phyloP scores from a whole-genome alignment of 1,140 invertebrate genomes.

The Magallana ariakensis region DNA sequence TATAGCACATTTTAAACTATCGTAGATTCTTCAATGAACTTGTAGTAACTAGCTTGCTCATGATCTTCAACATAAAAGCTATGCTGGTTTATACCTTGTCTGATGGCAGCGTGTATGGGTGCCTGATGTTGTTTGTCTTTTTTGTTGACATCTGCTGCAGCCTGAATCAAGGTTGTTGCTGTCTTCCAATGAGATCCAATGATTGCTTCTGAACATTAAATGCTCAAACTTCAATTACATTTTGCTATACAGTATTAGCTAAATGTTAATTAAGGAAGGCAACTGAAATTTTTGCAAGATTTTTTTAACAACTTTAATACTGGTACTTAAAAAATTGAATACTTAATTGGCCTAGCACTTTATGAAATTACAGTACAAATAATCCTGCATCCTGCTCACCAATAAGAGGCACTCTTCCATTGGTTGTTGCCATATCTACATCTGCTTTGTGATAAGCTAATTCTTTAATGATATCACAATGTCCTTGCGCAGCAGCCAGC shows the following conservation, averaged over 20 bases:
- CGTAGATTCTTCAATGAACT: no score
- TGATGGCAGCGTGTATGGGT: constrained; percentile 73
- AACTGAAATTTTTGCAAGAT: no score
- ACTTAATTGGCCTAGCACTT: no score
- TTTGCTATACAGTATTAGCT: neutral
- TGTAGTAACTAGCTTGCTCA: no score
- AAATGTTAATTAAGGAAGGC: no score
- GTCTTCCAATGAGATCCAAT: constrained; percentile 19
- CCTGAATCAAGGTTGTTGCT: constrained; percentile 59
- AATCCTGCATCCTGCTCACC: constrained; percentile 58
- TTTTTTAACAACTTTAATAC: no score
- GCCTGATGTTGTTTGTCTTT: constrained; percentile 65
- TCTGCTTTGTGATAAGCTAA: constrained; percentile 68
- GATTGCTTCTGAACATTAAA: constrained; percentile 39
- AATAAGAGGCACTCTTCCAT: constrained; percentile 74
- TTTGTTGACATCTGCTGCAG: constrained; percentile 69
- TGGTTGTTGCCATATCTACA: constrained; percentile 67
- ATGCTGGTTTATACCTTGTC: constrained; percentile 62
- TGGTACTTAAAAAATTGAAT: no score
- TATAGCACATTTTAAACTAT: no score
- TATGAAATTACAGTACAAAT: no score
- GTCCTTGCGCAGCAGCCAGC: constrained; percentile 67
- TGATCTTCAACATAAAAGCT: no score
- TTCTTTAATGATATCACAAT: constrained; percentile 68
- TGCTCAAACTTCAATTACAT: neutral